Evolutionary conservation across 1,140 invertebrate genomes (phyloP).

Genomic region (Bicyclus anynana): DNA sequence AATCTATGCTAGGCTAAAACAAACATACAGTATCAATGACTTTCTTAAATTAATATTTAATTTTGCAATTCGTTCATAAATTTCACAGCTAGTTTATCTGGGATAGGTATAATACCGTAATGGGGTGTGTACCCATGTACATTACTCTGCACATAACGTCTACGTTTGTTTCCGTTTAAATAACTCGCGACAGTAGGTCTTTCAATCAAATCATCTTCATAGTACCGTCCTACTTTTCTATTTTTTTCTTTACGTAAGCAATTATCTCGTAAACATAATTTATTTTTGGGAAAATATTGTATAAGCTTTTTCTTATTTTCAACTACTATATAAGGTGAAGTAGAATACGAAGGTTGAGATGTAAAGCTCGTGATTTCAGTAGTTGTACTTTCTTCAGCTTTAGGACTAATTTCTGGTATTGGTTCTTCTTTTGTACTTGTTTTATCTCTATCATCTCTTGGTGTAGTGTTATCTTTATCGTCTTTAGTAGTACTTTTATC

Average conservation of each 20-base stretch:
- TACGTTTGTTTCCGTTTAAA: neutral
- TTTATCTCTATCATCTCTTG: neutral
- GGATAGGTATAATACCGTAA: neutral
- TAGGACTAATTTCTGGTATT: neutral
- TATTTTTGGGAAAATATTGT: neutral
- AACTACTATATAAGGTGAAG: neutral
- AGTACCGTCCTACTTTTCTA: constrained; percentile 13
- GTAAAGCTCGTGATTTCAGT: neutral
- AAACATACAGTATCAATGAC: too few species aligned
- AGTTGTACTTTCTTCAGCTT: neutral
- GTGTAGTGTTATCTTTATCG: neutral
- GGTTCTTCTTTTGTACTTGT: neutral
- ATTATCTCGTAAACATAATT: neutral
- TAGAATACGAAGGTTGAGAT: neutral
- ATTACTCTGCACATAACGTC: neutral
- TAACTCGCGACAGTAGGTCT: constrained; percentile 9
- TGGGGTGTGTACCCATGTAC: neutral
- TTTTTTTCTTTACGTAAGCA: neutral
- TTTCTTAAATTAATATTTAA: neutral
- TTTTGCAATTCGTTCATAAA: neutral
- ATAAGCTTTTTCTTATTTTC: neutral
- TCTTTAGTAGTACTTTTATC: neutral
- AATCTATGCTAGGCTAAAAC: too few species aligned
- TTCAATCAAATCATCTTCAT: constrained; percentile 10
- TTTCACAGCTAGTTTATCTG: neutral